A percentile compares a stretch with the other conserved stretches of the same genome.
Conservation (phyloP, 2,888 invertebrate species). For the Noctua janthina region DNA sequence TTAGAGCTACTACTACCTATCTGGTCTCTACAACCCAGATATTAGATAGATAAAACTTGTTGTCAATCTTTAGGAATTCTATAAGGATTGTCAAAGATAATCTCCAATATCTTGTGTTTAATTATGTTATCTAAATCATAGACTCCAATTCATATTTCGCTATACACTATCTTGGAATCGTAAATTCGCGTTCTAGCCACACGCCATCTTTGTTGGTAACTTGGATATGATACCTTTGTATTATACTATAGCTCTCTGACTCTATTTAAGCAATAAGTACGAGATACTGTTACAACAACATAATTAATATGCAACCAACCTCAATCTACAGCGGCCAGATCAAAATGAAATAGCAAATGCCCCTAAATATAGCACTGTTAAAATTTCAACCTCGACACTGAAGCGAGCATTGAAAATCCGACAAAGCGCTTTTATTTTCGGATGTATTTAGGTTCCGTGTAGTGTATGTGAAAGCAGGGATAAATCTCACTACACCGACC, state of each 20-base stretch:
- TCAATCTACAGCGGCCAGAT: neutral
- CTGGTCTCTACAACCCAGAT: neutral
- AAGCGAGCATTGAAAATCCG: neutral
- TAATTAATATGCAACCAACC: neutral
- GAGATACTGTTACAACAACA: neutral
- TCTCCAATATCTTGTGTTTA: neutral
- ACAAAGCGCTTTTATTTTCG: neutral
- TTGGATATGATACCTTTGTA: neutral
- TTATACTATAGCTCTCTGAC: neutral
- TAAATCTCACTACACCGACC: neutral
- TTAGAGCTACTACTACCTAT: neutral
- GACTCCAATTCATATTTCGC: neutral
- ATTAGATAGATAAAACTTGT: neutral
- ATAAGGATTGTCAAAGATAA: neutral
- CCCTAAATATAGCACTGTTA: neutral
- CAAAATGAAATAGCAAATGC: neutral
- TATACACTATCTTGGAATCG: neutral
- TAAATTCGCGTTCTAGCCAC: neutral
- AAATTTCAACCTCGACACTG: neutral
- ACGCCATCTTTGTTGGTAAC: neutral
- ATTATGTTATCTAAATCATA: neutral
- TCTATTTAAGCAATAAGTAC: neutral
- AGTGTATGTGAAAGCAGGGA: neutral
- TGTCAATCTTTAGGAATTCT: neutral
- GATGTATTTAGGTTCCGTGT: neutral